phyloP scores from a whole-genome alignment of 2,888 invertebrate genomes.

The Pocota personata region DNA sequence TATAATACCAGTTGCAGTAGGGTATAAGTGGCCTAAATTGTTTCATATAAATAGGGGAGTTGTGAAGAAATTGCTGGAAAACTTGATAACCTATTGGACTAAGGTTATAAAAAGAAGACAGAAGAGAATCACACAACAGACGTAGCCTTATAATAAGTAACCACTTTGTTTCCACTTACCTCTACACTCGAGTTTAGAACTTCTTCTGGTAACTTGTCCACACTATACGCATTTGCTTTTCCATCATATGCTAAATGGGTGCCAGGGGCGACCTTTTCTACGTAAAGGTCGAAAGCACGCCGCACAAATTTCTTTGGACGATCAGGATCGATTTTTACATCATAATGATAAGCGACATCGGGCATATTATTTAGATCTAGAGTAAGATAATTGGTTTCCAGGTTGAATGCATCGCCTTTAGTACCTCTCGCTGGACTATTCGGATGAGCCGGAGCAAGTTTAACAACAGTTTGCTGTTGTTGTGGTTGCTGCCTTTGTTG shows the following conservation, averaged over 20 bases:
- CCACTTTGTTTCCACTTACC: conserved; percentile 76
- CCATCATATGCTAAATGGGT: conserved; percentile 89
- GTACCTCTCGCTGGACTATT: conserved; percentile 76
- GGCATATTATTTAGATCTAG: conserved; percentile 84
- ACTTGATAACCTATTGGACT: no score
- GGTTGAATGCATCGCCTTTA: conserved; percentile 82
- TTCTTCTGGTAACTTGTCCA: conserved; percentile 70
- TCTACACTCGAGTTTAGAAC: conserved; percentile 74
- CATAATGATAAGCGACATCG: conserved; percentile 89
- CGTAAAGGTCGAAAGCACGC: conserved; percentile 82
- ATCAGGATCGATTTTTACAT: conserved; percentile 89
- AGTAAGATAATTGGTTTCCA: conserved; percentile 87
- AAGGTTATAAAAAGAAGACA: no score
- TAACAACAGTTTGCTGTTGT: neutral
- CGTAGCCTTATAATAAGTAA: no score
- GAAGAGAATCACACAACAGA: no score
- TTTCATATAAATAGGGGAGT: no score
- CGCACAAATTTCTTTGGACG: conserved; percentile 87
- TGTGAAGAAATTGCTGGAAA: no score
- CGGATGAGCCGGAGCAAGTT: neutral
- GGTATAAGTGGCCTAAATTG: no score
- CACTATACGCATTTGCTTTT: conserved; percentile 86
- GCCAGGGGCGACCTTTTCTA: conserved; percentile 81
- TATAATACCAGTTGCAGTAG: no score
- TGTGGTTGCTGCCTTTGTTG: conserved; percentile 1